A percentile compares a stretch with the other conserved stretches of the same genome.
Conservation (phyloP, 2,888 invertebrate genomes). For the Andrena flavipes region DNA sequence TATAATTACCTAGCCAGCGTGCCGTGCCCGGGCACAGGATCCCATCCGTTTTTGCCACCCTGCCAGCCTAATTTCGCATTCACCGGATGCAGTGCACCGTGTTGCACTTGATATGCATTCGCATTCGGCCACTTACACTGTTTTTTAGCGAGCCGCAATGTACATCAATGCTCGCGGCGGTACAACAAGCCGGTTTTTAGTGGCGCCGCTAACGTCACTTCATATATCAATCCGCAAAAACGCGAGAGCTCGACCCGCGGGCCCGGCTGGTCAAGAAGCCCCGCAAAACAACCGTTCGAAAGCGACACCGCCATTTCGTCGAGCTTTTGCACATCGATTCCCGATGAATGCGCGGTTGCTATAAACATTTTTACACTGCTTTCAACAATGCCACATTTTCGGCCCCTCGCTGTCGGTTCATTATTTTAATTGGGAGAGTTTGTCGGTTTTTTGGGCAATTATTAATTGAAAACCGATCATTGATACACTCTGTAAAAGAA, state of each 20-base stretch:
- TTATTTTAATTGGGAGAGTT: background rate
- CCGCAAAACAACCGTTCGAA: conserved; percentile 55
- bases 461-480: no score
- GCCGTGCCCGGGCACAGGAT: background rate
- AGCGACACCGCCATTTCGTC: conserved; percentile 37
- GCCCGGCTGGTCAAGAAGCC: conserved; percentile 52
- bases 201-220: conserved; percentile 57
- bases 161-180: conserved; percentile 55
- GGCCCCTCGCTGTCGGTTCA: background rate
- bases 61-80: conserved; percentile 49
- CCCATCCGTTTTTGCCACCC: conserved; percentile 32
- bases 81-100: conserved; percentile 41
- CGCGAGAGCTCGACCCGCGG: conserved; percentile 37
- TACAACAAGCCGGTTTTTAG: conserved; percentile 52
- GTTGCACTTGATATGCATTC: conserved; percentile 58
- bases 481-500: no score
- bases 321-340: conserved; percentile 2
- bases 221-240: conserved; percentile 67
- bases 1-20: conserved; percentile 23
- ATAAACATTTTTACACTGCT: background rate
- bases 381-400: background rate
- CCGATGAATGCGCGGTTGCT: conserved; percentile 22
- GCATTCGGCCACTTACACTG: conserved; percentile 49
- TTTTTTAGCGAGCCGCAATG: conserved; percentile 44
- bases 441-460: no score